These are phyloP conservation scores for Aphis gossypii DNA, from an alignment of 1,140 invertebrate species.

Conservation along the genomic window DNA sequence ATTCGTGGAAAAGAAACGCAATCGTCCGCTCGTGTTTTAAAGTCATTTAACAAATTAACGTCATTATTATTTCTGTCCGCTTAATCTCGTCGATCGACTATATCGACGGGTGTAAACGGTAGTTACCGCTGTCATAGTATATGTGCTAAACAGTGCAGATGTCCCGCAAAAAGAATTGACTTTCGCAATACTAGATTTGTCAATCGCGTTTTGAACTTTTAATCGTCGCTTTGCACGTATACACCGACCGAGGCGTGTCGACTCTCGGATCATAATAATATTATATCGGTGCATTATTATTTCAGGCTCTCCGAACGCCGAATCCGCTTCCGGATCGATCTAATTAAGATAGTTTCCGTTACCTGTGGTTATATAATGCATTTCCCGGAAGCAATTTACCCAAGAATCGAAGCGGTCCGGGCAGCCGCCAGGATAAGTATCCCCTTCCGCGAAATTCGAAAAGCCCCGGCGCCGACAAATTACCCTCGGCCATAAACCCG, in stretches of 20 bases:
- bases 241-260: not conserved
- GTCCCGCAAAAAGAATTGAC: too few relatives aligned
- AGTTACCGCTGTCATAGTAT: too few relatives aligned
- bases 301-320: not conserved
- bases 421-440: not conserved
- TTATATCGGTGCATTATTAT: not conserved
- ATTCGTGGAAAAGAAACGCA: not conserved
- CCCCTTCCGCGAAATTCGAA: not conserved
- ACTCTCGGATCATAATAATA: not conserved
- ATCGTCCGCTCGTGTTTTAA: too few relatives aligned
- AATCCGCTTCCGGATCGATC: not conserved
- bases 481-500: not conserved
- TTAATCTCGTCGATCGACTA: too few relatives aligned
- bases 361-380: not conserved
- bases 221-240: not conserved
- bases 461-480: not conserved
- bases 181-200: too few relatives aligned
- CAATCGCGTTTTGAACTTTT: too few relatives aligned
- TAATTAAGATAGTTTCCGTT: conserved; percentile 13
- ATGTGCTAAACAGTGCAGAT: too few relatives aligned
- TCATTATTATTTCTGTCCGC: too few relatives aligned
- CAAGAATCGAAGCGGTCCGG: not conserved
- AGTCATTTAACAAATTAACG: too few relatives aligned
- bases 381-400: conserved; percentile 34
- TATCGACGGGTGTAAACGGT: too few relatives aligned